phyloP scores from a whole-genome alignment of 1,140 invertebrate genomes.

The Muscidifurax raptorellus region DNA sequence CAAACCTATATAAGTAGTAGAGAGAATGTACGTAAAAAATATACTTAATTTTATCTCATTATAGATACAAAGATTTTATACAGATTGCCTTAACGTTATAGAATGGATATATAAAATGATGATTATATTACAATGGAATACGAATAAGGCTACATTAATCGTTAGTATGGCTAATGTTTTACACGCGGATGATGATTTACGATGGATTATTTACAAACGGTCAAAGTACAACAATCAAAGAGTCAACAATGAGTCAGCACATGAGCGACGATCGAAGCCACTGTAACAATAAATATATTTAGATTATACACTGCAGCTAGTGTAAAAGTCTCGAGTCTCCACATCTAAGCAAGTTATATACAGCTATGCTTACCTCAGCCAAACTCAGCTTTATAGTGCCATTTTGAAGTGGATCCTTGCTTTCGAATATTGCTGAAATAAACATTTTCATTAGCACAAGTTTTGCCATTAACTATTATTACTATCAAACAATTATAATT shows the following conservation, averaged over 20 bases:
- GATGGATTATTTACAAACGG: conserved; percentile 68
- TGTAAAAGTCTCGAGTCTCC: conserved; percentile 33
- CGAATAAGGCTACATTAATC: conserved; percentile 58
- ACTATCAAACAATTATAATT: conserved; percentile 38
- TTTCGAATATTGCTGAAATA: conserved; percentile 84
- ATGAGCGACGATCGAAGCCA: conserved; percentile 86
- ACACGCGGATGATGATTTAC: conserved; percentile 50
- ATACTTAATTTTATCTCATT: conserved; percentile 63
- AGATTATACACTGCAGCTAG: conserved; percentile 8
- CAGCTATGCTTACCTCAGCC: conserved; percentile 80
- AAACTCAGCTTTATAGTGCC: conserved; percentile 87
- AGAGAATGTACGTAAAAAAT: neutral
- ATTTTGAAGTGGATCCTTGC: conserved; percentile 88
- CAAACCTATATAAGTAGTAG: too few species aligned
- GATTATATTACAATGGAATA: conserved; percentile 65
- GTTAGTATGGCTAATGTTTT: conserved; percentile 68
- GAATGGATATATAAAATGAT: conserved; percentile 52
- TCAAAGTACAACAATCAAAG: conserved; percentile 57
- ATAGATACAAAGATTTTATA: conserved; percentile 63
- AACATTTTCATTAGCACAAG: conserved; percentile 14
- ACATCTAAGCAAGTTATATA: conserved; percentile 18
- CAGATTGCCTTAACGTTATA: conserved; percentile 56
- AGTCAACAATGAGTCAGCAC: conserved; percentile 75
- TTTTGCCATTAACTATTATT: neutral
- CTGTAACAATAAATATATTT: conserved; percentile 77